phyloP scores from a whole-genome alignment of 2,797 vertebrate species.

The Lepus oiostolus region DNA sequence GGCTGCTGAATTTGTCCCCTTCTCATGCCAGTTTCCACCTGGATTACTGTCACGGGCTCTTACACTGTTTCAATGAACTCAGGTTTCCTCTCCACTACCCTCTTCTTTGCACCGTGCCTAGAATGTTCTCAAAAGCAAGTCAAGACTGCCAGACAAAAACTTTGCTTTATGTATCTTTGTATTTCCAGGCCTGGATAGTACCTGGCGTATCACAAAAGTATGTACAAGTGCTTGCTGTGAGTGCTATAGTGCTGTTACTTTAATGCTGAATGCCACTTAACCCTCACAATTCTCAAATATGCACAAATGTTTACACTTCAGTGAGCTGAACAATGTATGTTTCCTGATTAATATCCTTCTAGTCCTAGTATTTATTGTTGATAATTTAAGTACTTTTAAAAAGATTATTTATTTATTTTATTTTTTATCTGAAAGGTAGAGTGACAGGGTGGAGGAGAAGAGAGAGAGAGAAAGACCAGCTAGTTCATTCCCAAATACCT shows the following conservation, averaged over 20 bases:
- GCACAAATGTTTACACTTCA: conserved; percentile 34
- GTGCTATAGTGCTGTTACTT: not conserved
- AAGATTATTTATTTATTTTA: too few species aligned
- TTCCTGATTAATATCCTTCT: not conserved
- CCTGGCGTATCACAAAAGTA: not conserved
- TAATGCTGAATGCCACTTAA: not conserved
- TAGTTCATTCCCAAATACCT: too few species aligned
- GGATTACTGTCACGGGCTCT: not conserved
- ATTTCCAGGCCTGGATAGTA: not conserved
- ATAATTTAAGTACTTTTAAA: not conserved
- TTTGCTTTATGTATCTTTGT: not conserved
- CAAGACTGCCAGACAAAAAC: not conserved
- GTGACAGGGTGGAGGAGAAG: too few species aligned
- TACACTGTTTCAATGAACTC: not conserved
- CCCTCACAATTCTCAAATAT: conserved; percentile 14
- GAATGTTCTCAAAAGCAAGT: not conserved
- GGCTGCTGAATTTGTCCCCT: not conserved
- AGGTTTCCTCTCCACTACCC: not conserved
- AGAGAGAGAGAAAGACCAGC: too few species aligned
- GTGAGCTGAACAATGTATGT: not conserved
- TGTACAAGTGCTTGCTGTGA: not conserved
- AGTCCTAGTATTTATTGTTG: not conserved
- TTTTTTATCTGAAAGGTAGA: too few species aligned
- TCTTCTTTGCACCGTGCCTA: not conserved
- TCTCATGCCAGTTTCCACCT: not conserved